Evolutionary conservation across 2,888 invertebrate species (phyloP).

Genomic region (Iphiclides podalirius): DNA sequence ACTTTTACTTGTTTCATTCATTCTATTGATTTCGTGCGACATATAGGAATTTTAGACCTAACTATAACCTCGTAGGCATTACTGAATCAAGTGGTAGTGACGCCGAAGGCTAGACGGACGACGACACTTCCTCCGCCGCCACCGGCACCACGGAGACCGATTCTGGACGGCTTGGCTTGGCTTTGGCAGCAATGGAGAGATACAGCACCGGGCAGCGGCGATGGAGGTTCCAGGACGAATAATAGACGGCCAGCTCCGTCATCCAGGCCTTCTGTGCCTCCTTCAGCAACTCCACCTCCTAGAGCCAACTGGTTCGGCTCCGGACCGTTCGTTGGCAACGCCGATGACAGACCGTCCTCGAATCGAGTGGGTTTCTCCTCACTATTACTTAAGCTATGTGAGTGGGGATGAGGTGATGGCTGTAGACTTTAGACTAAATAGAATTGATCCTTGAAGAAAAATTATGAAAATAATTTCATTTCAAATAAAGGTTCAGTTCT

Average conservation of each 20-base stretch:
- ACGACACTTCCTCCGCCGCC: constrained; percentile 63
- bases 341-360: constrained; percentile 57
- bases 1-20: not conserved
- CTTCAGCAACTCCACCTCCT: constrained; percentile 52
- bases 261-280: constrained; percentile 44
- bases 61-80: constrained; percentile 75
- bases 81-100: constrained; percentile 80
- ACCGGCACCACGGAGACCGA: constrained; percentile 70
- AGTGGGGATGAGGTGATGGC: constrained; percentile 71
- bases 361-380: constrained; percentile 77
- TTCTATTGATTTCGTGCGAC: constrained; percentile 31
- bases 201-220: constrained; percentile 62
- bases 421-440: constrained; percentile 59
- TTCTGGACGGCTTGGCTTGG: constrained; percentile 79
- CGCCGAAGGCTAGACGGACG: constrained; percentile 68
- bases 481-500: not conserved
- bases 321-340: constrained; percentile 73
- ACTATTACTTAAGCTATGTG: constrained; percentile 67
- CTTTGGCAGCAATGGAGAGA: constrained; percentile 81
- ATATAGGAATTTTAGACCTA: constrained; percentile 41
- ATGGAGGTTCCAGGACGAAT: constrained; percentile 46
- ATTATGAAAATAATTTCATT: constrained; percentile 3
- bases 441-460: constrained; percentile 33
- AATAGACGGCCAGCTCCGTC: constrained; percentile 46
- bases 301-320: constrained; percentile 72